These are phyloP conservation scores for Megalops atlanticus DNA, from an alignment of 2,113 vertebrate species.

Conservation along the genomic window DNA sequence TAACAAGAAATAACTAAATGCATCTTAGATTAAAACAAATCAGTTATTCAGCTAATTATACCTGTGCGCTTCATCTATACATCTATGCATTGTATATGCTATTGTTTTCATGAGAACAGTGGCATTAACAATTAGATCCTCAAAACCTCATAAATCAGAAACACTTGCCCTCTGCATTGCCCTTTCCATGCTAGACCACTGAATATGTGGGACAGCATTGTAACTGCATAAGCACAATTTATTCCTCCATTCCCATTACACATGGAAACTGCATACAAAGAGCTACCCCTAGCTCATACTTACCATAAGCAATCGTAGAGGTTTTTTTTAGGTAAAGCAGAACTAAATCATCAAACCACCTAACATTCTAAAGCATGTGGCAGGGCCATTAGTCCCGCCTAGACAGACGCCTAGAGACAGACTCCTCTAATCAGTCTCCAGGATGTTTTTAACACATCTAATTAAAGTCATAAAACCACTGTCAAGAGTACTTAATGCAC, in stretches of 20 bases:
- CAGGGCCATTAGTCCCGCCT: background rate
- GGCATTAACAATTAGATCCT: no score
- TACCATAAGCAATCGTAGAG: background rate
- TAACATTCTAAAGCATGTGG: background rate
- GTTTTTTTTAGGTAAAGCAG: background rate
- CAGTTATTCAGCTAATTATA: no score
- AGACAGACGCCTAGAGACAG: background rate
- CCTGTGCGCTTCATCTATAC: no score
- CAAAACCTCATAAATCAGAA: no score
- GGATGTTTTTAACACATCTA: background rate
- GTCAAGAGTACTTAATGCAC: background rate
- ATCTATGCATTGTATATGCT: no score
- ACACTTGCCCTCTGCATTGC: no score
- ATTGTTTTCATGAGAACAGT: no score
- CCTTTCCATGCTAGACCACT: no score
- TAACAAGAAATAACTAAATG: no score
- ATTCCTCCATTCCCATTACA: background rate
- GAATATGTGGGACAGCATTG: no score
- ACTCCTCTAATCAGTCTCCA: slow-evolving; percentile 17
- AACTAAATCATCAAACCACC: background rate
- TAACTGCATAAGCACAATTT: background rate
- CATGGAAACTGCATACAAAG: background rate
- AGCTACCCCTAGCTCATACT: background rate
- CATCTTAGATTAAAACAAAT: no score
- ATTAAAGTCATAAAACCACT: slow-evolving; percentile 3